A percentile compares a stretch with the other conserved stretches of the same genome.
phyloP scores from a whole-genome alignment of 2,888 invertebrate species.

The Tyria jacobaeae region DNA sequence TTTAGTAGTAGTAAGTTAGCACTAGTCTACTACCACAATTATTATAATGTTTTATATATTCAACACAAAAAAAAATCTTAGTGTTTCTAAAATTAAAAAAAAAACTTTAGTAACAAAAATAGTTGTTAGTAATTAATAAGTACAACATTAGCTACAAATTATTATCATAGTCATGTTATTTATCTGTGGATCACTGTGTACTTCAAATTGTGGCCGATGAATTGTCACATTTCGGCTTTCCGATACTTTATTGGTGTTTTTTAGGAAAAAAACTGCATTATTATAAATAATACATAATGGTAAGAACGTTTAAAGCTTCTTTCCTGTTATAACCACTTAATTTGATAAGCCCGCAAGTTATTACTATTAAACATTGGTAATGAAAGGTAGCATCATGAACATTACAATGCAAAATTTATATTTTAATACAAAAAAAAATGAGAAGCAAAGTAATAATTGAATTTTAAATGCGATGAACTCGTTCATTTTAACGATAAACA shows the following conservation, averaged over 20 bases:
- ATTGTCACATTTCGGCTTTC: constrained; percentile 77
- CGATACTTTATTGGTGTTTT: constrained; percentile 47
- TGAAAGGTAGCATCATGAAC: constrained; percentile 59
- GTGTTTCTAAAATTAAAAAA: too few relatives aligned
- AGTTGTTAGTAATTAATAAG: too few relatives aligned
- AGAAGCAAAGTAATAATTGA: not conserved
- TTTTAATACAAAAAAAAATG: constrained; percentile 28
- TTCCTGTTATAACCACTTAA: not conserved
- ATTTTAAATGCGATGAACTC: not conserved
- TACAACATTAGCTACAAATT: not conserved
- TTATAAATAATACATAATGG: constrained; percentile 61
- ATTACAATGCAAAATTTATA: constrained; percentile 64
- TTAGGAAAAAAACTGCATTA: constrained; percentile 40
- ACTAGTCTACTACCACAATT: too few relatives aligned
- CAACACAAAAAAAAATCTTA: too few relatives aligned
- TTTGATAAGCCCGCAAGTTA: not conserved
- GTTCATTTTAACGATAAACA: not conserved
- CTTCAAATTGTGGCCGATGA: constrained; percentile 63
- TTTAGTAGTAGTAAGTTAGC: not conserved
- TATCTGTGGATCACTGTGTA: constrained; percentile 24
- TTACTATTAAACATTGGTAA: constrained; percentile 48
- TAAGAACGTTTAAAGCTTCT: constrained; percentile 45
- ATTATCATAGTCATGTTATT: constrained; percentile 16
- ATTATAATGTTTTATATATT: too few relatives aligned
- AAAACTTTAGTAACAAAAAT: too few relatives aligned